Percentiles rank a stretch among this genome's conserved stretches.
Evolutionary conservation across 2,797 vertebrate genomes (phyloP).

Genomic region (Myotis pilosus): DNA sequence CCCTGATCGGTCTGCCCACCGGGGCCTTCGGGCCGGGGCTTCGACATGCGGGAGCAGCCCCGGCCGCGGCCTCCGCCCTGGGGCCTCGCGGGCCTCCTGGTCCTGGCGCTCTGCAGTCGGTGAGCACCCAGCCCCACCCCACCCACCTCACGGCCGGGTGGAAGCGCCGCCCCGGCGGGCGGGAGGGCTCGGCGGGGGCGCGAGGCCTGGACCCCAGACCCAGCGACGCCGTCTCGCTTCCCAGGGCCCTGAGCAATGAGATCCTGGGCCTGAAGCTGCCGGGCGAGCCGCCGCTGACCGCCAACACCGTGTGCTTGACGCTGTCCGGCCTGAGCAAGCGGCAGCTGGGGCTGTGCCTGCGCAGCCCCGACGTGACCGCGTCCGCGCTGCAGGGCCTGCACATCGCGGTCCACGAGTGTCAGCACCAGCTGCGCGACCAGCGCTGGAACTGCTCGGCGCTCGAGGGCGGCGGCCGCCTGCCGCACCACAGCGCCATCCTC

Average conservation of each 20-base stretch:
- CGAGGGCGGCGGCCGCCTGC: slow-evolving; percentile 89
- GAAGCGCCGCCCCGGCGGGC: neutral
- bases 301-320: slow-evolving; percentile 93
- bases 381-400: slow-evolving; percentile 95
- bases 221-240: neutral
- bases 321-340: slow-evolving; percentile 92
- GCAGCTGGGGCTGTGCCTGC: slow-evolving; percentile 92
- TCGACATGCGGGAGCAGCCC: slow-evolving; percentile 76
- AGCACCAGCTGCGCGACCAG: slow-evolving; percentile 92
- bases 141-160: neutral
- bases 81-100: slow-evolving; percentile 71
- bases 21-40: slow-evolving; percentile 70
- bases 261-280: slow-evolving; percentile 94
- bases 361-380: slow-evolving; percentile 93
- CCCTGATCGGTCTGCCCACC: slow-evolving; percentile 39
- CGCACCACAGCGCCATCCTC: slow-evolving; percentile 91
- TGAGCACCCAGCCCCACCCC: slow-evolving; percentile 51
- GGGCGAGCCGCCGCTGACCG: slow-evolving; percentile 91
- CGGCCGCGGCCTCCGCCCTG: slow-evolving; percentile 65
- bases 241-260: slow-evolving; percentile 92
- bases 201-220: neutral
- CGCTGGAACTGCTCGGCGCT: slow-evolving; percentile 95
- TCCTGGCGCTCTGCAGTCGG: slow-evolving; percentile 79
- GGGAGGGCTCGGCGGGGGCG: neutral
- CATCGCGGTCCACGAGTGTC: slow-evolving; percentile 94